phyloP scores from a whole-genome alignment of 2,113 vertebrate genomes.

The Pedionomus torquatus region DNA sequence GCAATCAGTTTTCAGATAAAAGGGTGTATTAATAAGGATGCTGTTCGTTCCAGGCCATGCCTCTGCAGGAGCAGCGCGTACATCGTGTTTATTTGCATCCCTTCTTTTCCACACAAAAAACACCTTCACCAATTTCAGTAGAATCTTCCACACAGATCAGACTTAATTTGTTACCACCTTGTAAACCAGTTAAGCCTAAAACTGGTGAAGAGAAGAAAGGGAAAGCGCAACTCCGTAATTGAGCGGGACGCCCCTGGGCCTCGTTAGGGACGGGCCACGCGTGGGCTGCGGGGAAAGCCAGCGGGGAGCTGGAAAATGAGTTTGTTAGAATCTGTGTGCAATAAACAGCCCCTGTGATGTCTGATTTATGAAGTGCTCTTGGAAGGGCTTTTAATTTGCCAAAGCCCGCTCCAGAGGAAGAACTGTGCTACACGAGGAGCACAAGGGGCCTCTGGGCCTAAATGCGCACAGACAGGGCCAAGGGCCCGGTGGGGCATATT shows the following conservation, averaged over 20 bases:
- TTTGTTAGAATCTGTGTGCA: accelerated
- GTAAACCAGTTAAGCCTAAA: not conserved
- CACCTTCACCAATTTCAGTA: accelerated
- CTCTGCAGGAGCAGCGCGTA: not conserved
- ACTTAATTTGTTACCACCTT: not conserved
- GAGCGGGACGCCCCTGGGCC: accelerated
- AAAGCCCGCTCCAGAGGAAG: not conserved
- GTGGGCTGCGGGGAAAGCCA: not conserved
- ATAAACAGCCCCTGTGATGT: not conserved
- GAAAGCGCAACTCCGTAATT: accelerated
- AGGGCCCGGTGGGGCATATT: accelerated
- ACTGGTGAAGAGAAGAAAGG: not conserved
- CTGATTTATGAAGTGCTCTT: not conserved
- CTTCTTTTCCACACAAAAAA: not conserved
- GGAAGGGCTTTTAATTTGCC: not conserved
- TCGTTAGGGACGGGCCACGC: accelerated
- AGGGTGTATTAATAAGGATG: accelerated
- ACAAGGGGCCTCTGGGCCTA: accelerated
- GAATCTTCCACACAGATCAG: not conserved
- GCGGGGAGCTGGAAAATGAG: not conserved
- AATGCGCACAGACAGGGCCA: not conserved
- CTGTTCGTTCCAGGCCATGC: accelerated
- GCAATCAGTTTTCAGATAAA: not conserved
- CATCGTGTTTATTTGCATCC: accelerated
- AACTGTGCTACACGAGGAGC: accelerated